phyloP scores from a whole-genome alignment of 2,888 invertebrate species.

The Nyleta sp. region DNA sequence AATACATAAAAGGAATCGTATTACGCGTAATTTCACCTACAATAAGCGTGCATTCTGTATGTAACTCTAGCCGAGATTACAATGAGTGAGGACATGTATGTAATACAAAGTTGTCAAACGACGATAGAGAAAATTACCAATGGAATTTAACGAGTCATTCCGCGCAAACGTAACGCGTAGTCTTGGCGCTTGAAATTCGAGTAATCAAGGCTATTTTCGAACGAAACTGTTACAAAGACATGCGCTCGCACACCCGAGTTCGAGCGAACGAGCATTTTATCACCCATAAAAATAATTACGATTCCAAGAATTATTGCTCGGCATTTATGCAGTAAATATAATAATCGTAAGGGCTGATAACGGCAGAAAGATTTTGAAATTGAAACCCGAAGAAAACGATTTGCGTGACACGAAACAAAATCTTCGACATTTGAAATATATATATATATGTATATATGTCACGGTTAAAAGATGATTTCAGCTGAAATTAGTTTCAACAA shows the following conservation, averaged over 20 bases:
- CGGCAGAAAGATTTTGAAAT: no score
- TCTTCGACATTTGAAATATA: no score
- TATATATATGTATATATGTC: no score
- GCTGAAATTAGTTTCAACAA: no score
- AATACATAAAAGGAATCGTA: conserved; percentile 55
- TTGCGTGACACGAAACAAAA: no score
- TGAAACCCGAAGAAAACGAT: no score
- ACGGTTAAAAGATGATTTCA: no score
- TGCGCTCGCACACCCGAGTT: conserved; percentile 16
- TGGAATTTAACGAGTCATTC: conserved; percentile 59
- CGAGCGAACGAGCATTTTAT: conserved; percentile 35
- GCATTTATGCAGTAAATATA: no score
- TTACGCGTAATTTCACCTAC: conserved; percentile 47
- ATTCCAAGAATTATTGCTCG: conserved; percentile 42
- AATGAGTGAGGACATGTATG: conserved; percentile 29
- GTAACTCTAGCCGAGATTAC: conserved; percentile 54
- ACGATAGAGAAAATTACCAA: conserved; percentile 62
- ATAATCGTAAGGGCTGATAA: no score
- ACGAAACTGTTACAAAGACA: conserved; percentile 30
- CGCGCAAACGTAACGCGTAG: conserved; percentile 36
- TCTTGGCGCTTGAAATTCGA: conserved; percentile 57
- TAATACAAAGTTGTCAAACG: conserved; percentile 62
- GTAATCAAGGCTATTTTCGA: conserved; percentile 47
- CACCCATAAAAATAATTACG: conserved; percentile 57
- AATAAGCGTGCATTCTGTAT: conserved; percentile 35